Evolutionary conservation across 2,888 invertebrate genomes (phyloP), one percentile per base, ranked within the genome.

Genomic region (Philereme vetulata): DNA sequence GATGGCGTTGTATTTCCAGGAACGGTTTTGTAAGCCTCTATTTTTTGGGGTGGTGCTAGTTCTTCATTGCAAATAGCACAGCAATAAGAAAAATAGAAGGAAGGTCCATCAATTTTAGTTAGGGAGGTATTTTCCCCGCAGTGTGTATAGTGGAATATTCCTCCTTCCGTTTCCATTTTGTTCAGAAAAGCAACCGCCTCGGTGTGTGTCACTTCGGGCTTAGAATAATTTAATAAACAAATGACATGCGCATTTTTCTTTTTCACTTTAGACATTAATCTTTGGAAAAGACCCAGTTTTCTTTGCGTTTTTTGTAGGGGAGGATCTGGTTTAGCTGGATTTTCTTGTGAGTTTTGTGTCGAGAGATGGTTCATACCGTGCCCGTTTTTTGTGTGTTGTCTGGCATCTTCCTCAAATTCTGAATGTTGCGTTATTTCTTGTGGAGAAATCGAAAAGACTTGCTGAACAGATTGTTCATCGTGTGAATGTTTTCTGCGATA

Each of bases 41-140:
- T 49, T 42, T 56, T 61, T 56, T 53, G 52, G 11, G 56, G 53
- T 38, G 61, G 61, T 33, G 56, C 50, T 56, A 61, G 52, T 50
- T 56, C 56, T 56, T 61, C 52, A 4, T 40, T 48, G 46, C 61
- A 61, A 36, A 52, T 33, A 53, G 53, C 32, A 56, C 61, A 61
- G 35, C 48, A 53, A 9, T 53, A 50, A 11, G 61, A 35, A 5
- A 56, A 56, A 56, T 53, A 50, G 35, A 61, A 56, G 4, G 56
- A 53, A 4, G 61, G 61, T 36, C 61, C 56, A 32, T 53, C 49
- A 4, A 61, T 53, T 61, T 56, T 56, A 7, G 49, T 53, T 7
- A 61, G 48, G 3, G 5, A 61, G 0, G n/a, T 45, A 36, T 53
- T 61, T 36, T 61, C 61, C n/a, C 53, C 53, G 50, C 61, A 61